Evolutionary conservation across 2,888 invertebrate genomes (phyloP), one percentile per base, ranked within the genome.

Genomic region (Drosophila greeni): DNA sequence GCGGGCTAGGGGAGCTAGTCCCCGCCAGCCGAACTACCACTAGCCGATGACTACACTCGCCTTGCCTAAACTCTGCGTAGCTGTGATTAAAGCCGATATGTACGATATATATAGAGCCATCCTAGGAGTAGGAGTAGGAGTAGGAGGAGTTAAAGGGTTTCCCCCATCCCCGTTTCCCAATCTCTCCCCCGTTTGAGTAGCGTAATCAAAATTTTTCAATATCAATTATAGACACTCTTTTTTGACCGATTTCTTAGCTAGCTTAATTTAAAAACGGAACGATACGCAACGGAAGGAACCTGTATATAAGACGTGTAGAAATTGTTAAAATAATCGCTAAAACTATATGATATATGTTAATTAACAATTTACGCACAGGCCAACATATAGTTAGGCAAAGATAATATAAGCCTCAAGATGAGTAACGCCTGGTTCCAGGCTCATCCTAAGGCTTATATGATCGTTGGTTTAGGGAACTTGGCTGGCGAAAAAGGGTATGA

Each of bases 31-130:
- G 23, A 45, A 29, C 54, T 18, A 18, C 18, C 12, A 43, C 53
- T 64, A 47, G 58, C 39, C 58, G 31, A 56, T 39, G 64, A 75
- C 59, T 66, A 75, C 45, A 45, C 72, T 76, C 73, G 79, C 76
- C 82, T 79, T 82, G 80, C 82, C 82, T 70, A 70, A 74, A 79
- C 73, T 79, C 68, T 79, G 79, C 79, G 66, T 80, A 80, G 82
- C 82, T 80, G 82, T 80, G 82, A 80, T 80, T 66, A 70, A 80
- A 76, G 69, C 66, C 72, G 68, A 71, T 73, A 75, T 80, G 52
- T 68, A 66, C 36, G 48, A 64, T 68, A 61, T 55, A 23, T 56
- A 45, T 18, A 29, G 18, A 65, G 60, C 57, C 48, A 52, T 66
- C 40, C 54, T 65, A 26, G 39, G 33, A 34, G 55, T 16, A 43